Percentiles rank a stretch among this genome's conserved stretches.
phyloP scores from a whole-genome alignment of 2,888 invertebrate species.

The Parnassius orleans region DNA sequence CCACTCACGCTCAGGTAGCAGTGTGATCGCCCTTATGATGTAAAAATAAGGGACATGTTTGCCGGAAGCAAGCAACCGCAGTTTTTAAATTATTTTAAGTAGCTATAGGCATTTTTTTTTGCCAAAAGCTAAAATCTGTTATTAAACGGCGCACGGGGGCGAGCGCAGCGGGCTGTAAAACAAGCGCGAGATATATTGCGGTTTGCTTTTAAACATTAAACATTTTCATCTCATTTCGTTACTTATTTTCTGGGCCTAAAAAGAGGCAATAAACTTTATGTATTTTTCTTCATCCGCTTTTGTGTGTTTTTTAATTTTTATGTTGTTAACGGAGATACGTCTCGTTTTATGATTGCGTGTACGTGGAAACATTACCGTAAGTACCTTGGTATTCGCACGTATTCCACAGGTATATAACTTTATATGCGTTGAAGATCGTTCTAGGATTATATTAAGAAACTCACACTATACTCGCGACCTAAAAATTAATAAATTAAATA shows the following conservation, averaged over 20 bases:
- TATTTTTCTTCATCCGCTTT: slow-evolving; percentile 26
- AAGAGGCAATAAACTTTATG: slow-evolving; percentile 29
- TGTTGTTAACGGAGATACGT: slow-evolving; percentile 14
- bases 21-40: too few species aligned
- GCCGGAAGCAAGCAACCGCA: too few species aligned
- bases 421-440: too few species aligned
- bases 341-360: slow-evolving; percentile 13
- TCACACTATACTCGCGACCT: too few species aligned
- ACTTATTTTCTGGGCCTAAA: slow-evolving; percentile 32
- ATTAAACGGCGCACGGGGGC: slow-evolving; percentile 19
- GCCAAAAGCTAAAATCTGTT: slow-evolving; percentile 18
- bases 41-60: too few species aligned
- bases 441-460: too few species aligned
- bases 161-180: slow-evolving; percentile 31
- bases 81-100: too few species aligned
- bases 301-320: slow-evolving; percentile 24
- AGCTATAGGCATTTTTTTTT: background rate
- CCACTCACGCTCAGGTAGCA: too few species aligned
- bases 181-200: slow-evolving; percentile 33
- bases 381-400: background rate
- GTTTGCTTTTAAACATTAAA: slow-evolving; percentile 37
- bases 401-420: too few species aligned
- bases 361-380: background rate
- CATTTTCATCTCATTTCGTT: slow-evolving; percentile 38
- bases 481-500: too few species aligned